These are phyloP conservation scores for Anas platyrhynchos DNA, from an alignment of 2,113 vertebrate species.

Conservation along the genomic window DNA sequence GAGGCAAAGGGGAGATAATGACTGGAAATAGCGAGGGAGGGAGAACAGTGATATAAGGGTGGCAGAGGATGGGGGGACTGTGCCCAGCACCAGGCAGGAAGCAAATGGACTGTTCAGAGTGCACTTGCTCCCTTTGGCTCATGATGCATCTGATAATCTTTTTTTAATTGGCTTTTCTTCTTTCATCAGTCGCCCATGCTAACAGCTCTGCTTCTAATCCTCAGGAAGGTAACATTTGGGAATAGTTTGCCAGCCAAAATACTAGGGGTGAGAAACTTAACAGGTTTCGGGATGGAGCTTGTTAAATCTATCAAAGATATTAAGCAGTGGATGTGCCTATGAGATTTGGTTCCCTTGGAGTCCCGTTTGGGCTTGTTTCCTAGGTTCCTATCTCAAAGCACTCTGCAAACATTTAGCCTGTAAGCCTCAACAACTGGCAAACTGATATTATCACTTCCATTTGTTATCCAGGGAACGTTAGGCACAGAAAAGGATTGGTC, in stretches of 20 bases:
- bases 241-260: constrained; percentile 23
- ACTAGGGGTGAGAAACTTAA: not conserved
- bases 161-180: constrained; percentile 34
- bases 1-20: not conserved
- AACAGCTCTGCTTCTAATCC: not conserved
- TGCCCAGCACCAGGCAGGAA: not conserved
- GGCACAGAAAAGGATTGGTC: not conserved
- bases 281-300: not conserved
- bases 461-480: constrained; percentile 45
- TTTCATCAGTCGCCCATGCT: not conserved
- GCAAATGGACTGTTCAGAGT: constrained; percentile 28
- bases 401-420: constrained; percentile 39
- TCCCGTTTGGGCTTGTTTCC: constrained; percentile 42
- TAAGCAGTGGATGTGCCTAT: not conserved
- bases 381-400: constrained; percentile 48
- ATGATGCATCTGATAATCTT: not conserved
- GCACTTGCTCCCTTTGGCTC: constrained; percentile 36
- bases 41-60: not conserved
- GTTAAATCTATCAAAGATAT: constrained; percentile 4
- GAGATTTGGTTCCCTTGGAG: constrained; percentile 30
- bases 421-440: constrained; percentile 50
- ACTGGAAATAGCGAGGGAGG: not conserved
- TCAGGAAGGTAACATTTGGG: constrained; percentile 16
- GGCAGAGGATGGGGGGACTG: not conserved
- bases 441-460: constrained; percentile 37